phyloP scores from a whole-genome alignment of 2,797 vertebrate genomes.

The Ammospiza maritima region DNA sequence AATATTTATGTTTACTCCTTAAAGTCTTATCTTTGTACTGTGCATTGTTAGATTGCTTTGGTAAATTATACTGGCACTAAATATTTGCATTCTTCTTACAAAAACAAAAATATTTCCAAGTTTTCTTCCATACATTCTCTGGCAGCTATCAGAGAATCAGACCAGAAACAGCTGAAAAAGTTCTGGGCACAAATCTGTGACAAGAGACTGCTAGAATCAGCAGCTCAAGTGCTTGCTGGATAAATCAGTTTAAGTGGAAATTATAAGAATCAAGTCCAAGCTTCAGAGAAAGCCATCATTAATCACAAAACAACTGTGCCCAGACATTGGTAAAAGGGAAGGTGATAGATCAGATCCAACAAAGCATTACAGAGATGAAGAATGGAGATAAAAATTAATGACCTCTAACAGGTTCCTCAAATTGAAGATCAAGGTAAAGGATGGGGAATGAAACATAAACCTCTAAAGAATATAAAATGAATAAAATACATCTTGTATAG shows the following conservation, averaged over 20 bases:
- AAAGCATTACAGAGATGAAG: not conserved
- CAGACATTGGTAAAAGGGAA: not conserved
- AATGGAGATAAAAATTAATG: conserved; percentile 14
- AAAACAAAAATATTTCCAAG: not conserved
- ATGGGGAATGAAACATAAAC: not conserved
- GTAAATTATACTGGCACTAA: not conserved
- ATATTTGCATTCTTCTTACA: not conserved
- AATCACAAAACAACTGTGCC: conserved; percentile 19
- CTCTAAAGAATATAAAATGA: not conserved
- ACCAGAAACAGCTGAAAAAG: conserved; percentile 10
- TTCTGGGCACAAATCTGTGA: not conserved
- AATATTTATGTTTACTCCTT: not conserved
- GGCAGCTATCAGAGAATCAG: not conserved
- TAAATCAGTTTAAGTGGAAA: not conserved
- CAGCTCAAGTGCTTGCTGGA: not conserved
- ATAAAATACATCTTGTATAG: not conserved
- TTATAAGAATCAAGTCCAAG: not conserved
- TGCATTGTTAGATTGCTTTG: not conserved
- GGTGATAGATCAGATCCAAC: not conserved
- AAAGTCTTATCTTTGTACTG: not conserved
- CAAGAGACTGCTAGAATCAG: conserved; percentile 10
- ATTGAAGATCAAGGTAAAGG: not conserved
- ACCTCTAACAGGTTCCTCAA: not conserved
- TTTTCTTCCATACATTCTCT: not conserved
- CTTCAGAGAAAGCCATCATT: not conserved